These are phyloP conservation scores for Parnassius orleans DNA, from an alignment of 2,888 invertebrate genomes.

Conservation along the genomic window DNA sequence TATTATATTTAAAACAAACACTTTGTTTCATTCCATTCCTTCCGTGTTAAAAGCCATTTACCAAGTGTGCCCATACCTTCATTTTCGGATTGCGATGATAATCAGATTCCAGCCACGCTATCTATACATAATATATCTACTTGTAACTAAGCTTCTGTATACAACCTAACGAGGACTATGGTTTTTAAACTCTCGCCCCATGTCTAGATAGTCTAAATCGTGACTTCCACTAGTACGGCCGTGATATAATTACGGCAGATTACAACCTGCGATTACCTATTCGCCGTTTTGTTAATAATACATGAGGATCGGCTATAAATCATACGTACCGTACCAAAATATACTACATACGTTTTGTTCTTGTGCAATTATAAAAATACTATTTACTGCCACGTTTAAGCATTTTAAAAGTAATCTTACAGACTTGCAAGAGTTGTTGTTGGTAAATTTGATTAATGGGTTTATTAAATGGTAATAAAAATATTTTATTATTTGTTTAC, in stretches of 20 bases:
- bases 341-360: constrained; percentile 3
- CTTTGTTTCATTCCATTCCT: too few species aligned
- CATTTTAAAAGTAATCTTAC: neutral
- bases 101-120: constrained; percentile 62
- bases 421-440: too few species aligned
- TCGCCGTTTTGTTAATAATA: constrained; percentile 62
- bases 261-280: constrained; percentile 53
- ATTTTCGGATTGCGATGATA: constrained; percentile 56
- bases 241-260: constrained; percentile 77
- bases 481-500: too few species aligned
- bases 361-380: constrained; percentile 15
- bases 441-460: too few species aligned
- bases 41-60: neutral
- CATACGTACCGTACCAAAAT: constrained; percentile 40
- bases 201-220: constrained; percentile 69
- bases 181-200: constrained; percentile 58
- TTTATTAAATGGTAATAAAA: too few species aligned
- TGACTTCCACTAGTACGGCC: constrained; percentile 68
- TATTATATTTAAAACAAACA: too few species aligned
- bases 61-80: constrained; percentile 47
- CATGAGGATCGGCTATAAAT: constrained; percentile 38
- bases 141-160: constrained; percentile 33
- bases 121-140: constrained; percentile 53
- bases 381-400: constrained; percentile 7
- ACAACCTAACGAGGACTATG: constrained; percentile 44